A percentile compares a stretch with the other conserved stretches of the same genome.
Evolutionary conservation across 2,797 vertebrate species (phyloP).

Genomic region (Falco naumanni): DNA sequence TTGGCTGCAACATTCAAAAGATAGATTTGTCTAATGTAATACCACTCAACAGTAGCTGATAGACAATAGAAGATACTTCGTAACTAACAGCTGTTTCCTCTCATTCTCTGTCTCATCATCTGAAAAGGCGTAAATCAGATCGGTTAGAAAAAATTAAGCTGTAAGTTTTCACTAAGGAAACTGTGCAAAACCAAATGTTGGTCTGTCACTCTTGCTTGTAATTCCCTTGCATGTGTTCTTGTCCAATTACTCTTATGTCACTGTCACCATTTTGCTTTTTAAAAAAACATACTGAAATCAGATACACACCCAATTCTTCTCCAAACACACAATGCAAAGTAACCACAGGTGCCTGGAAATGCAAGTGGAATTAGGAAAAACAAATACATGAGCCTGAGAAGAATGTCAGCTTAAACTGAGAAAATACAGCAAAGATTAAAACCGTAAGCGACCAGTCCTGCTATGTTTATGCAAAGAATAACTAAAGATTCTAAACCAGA

Average conservation of each 20-base stretch:
- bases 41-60: background rate
- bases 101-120: background rate
- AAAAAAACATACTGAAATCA: background rate
- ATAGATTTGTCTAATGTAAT: background rate
- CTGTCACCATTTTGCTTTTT: background rate
- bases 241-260: background rate
- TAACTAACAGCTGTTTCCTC: background rate
- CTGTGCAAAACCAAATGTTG: background rate
- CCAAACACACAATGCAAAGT: background rate
- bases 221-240: background rate
- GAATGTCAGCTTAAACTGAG: background rate
- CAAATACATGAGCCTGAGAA: background rate
- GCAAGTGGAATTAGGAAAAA: background rate
- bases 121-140: background rate
- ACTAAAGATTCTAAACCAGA: background rate
- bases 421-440: background rate
- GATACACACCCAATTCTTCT: background rate
- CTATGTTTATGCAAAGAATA: background rate
- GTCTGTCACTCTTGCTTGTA: background rate
- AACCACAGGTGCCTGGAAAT: background rate
- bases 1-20: conserved; percentile 84
- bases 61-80: background rate
- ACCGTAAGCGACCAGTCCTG: background rate
- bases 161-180: background rate
- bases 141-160: background rate